phyloP scores from a whole-genome alignment of 2,797 vertebrate species.

The Smutsia gigantea region DNA sequence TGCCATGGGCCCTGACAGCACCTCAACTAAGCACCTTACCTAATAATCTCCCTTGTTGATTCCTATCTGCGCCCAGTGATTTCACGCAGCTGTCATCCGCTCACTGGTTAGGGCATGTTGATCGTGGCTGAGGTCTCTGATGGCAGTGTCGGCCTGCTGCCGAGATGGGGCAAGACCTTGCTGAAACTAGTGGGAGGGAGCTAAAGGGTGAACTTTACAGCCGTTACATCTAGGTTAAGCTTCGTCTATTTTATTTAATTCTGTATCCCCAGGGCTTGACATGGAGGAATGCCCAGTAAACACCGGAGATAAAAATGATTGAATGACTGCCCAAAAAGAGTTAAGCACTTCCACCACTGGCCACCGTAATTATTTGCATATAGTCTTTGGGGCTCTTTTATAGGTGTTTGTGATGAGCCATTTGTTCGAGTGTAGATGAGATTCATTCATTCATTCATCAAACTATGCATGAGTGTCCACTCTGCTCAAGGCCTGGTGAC shows the following conservation, averaged over 20 bases:
- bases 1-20: not conserved
- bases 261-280: not conserved
- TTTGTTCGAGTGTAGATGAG: not conserved
- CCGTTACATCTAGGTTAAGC: not conserved
- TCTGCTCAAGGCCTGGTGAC: not conserved
- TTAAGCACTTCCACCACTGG: not conserved
- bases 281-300: not conserved
- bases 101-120: not conserved
- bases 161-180: not conserved
- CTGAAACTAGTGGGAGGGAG: not conserved
- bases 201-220: not conserved
- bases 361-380: not conserved
- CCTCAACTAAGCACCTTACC: slow-evolving; percentile 65
- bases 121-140: not conserved
- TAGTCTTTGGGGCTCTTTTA: not conserved
- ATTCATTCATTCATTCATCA: not conserved
- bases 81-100: slow-evolving; percentile 5
- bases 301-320: not conserved
- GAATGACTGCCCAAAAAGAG: not conserved
- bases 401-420: not conserved
- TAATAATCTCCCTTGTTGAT: slow-evolving; percentile 63
- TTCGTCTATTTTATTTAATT: slow-evolving; percentile 12
- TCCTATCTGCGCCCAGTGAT: slow-evolving; percentile 47
- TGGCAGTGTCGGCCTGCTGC: not conserved
- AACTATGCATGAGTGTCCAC: not conserved